These are phyloP conservation scores for Aphodius sticticus DNA, from an alignment of 2,888 invertebrate genomes.

Conservation along the genomic window DNA sequence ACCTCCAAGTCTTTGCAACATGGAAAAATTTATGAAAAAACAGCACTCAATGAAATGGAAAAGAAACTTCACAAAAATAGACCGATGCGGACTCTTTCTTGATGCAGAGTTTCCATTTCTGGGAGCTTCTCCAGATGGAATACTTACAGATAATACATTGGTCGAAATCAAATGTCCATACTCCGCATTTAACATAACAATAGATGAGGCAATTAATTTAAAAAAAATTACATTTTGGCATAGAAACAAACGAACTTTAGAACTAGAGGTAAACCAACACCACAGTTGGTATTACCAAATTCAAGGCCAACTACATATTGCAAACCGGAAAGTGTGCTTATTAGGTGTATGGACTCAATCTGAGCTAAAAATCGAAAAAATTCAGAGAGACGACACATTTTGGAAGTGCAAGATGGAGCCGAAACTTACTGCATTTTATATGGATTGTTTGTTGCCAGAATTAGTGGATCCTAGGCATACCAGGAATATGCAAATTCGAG, in stretches of 20 bases:
- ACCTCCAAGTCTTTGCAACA: neutral
- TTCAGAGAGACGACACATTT: conserved; percentile 8
- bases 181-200: conserved; percentile 4
- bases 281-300: conserved; percentile 20
- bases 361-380: conserved; percentile 7
- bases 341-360: conserved; percentile 16
- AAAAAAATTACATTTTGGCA: conserved; percentile 14
- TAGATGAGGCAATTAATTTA: neutral
- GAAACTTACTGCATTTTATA: conserved; percentile 13
- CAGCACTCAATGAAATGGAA: neutral
- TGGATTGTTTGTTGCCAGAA: conserved; percentile 13
- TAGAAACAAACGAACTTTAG: neutral
- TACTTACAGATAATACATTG: neutral
- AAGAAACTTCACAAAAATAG: conserved; percentile 10
- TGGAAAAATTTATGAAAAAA: neutral
- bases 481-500: conserved; percentile 14
- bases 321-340: conserved; percentile 8
- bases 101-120: conserved; percentile 5
- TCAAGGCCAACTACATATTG: conserved; percentile 17
- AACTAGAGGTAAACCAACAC: conserved; percentile 7
- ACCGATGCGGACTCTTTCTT: neutral
- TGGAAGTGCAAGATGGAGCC: conserved; percentile 10
- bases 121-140: conserved; percentile 14
- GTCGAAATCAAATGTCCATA: conserved; percentile 18
- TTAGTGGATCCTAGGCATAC: conserved; percentile 10